Conservation (phyloP, 2,797 vertebrate genomes). For the Diplodus puntazzo region DNA sequence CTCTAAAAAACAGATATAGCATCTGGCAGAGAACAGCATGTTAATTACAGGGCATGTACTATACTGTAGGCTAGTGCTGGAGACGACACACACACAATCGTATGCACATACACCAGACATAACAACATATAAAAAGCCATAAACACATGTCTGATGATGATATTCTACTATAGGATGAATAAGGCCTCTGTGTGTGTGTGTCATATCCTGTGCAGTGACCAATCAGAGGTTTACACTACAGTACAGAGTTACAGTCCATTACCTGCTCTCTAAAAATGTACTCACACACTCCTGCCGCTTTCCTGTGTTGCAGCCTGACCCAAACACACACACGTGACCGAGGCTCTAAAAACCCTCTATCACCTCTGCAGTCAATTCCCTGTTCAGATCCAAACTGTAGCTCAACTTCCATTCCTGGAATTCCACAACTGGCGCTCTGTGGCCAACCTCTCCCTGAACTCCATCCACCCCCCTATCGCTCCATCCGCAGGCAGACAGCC, state of each 20-base stretch:
- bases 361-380: constrained; percentile 59
- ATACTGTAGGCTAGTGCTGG: constrained; percentile 55
- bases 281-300: constrained; percentile 7
- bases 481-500: constrained; percentile 61
- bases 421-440: constrained; percentile 82
- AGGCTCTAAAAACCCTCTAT: constrained; percentile 38
- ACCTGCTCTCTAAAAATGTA: constrained; percentile 1
- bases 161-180: constrained; percentile 29
- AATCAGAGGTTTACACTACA: constrained; percentile 24
- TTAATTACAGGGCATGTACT: constrained; percentile 79
- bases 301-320: background rate
- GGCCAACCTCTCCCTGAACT: constrained; percentile 81
- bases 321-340: constrained; percentile 12
- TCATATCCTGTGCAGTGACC: constrained; percentile 37
- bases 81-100: constrained; percentile 31
- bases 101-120: constrained; percentile 36
- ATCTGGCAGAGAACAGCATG: constrained; percentile 69
- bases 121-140: constrained; percentile 47
- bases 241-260: background rate
- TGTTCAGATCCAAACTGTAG: constrained; percentile 60
- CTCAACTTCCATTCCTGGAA: constrained; percentile 84
- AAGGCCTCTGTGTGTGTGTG: constrained; percentile 9
- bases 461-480: constrained; percentile 54
- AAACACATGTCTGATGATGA: constrained; percentile 36
- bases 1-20: constrained; percentile 77